Percentiles rank a stretch among this genome's conserved stretches.
These are phyloP conservation scores for Netelia virgata DNA, from an alignment of 2,888 invertebrate species.

Conservation along the genomic window DNA sequence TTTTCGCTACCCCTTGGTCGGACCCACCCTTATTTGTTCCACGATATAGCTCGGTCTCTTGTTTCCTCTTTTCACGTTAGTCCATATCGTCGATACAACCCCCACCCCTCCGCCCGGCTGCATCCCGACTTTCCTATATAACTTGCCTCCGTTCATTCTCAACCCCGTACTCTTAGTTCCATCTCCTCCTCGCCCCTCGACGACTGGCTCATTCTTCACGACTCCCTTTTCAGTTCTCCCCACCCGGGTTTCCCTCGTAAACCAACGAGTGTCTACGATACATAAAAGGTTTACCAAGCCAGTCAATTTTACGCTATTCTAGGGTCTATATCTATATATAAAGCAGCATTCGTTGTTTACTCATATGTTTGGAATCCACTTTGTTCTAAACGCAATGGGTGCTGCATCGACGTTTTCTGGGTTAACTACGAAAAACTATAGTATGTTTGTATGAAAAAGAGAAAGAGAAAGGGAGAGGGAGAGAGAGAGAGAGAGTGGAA, in stretches of 20 bases:
- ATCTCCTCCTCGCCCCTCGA: not conserved
- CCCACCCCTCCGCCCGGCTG: not conserved
- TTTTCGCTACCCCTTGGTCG: constrained; percentile 5
- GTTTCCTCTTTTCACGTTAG: constrained; percentile 44
- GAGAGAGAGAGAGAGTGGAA: not conserved
- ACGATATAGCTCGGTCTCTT: constrained; percentile 44
- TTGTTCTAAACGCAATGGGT: constrained; percentile 70
- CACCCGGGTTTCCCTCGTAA: constrained; percentile 25
- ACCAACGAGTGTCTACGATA: constrained; percentile 32
- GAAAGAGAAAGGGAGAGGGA: constrained; percentile 14
- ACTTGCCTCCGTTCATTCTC: constrained; percentile 33
- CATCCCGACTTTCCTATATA: constrained; percentile 54
- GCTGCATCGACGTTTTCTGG: constrained; percentile 25
- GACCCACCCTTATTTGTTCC: constrained; percentile 47
- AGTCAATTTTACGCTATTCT: constrained; percentile 38
- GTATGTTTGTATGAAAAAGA: not conserved
- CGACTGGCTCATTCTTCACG: constrained; percentile 38
- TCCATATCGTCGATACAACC: constrained; percentile 1
- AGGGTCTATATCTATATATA: constrained; percentile 40
- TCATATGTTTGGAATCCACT: constrained; percentile 81
- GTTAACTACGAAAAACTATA: constrained; percentile 20
- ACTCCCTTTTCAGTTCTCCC: constrained; percentile 32
- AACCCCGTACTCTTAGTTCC: constrained; percentile 12
- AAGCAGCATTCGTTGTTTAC: constrained; percentile 74
- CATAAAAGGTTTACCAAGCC: not conserved